Percentiles rank a stretch among this genome's conserved stretches.
Conservation (phyloP, 2,888 invertebrate genomes). For the Allolobophora icterica region DNA sequence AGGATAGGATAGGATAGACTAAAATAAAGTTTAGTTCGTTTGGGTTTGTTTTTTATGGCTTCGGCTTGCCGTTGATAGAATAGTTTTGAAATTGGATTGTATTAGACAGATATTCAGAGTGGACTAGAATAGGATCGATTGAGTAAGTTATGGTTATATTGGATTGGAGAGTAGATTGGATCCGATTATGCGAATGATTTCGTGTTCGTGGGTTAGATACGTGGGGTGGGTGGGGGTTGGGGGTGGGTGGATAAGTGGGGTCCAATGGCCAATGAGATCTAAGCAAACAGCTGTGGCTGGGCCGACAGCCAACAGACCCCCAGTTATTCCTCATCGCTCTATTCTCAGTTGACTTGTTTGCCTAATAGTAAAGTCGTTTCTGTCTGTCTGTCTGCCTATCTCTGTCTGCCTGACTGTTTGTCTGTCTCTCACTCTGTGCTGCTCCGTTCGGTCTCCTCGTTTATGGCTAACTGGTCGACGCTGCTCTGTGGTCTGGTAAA, state of each 20-base stretch:
- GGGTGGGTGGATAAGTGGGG: neutral
- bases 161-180: neutral
- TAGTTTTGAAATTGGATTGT: neutral
- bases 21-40: too few species aligned
- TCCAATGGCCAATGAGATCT: neutral
- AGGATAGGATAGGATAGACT: too few species aligned
- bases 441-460: neutral
- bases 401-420: neutral
- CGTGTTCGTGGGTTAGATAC: neutral
- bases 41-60: too few species aligned
- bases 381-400: neutral
- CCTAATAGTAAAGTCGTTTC: neutral
- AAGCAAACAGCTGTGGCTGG: neutral
- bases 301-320: neutral
- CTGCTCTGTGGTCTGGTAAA: neutral
- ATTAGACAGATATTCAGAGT: neutral
- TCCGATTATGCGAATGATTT: neutral
- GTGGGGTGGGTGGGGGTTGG: neutral
- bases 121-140: neutral
- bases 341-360: constrained; percentile 17
- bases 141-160: neutral
- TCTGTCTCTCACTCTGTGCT: neutral
- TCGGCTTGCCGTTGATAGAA: too few species aligned
- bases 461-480: neutral
- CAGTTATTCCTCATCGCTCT: neutral